phyloP scores from a whole-genome alignment of 2,888 invertebrate species.

The Dryadula phaetusa region DNA sequence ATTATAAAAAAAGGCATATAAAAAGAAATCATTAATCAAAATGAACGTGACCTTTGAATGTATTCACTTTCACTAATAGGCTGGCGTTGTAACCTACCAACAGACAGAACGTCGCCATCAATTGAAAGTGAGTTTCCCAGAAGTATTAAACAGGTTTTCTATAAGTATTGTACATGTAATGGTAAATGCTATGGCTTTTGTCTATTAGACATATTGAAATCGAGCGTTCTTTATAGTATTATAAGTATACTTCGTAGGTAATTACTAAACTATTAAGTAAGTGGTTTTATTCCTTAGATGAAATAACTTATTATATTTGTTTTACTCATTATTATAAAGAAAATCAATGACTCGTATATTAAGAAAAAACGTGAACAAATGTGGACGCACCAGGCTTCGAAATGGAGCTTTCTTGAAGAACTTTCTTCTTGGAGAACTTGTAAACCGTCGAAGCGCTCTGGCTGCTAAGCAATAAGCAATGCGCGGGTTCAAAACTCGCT shows the following conservation, averaged over 20 bases:
- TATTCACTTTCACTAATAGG: slow-evolving; percentile 53
- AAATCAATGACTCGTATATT: slow-evolving; percentile 9
- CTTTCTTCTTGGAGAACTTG: no score
- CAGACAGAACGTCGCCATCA: slow-evolving; percentile 61
- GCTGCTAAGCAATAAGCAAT: no score
- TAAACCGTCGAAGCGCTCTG: no score
- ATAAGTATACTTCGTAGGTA: background rate
- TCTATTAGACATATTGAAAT: background rate
- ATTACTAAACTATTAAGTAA: background rate
- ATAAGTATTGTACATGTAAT: slow-evolving; percentile 4
- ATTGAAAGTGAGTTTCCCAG: slow-evolving; percentile 57
- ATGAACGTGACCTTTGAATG: slow-evolving; percentile 54
- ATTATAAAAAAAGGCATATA: slow-evolving; percentile 18
- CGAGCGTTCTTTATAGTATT: background rate
- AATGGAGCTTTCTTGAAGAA: no score
- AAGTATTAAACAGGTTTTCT: slow-evolving; percentile 42
- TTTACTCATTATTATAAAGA: background rate
- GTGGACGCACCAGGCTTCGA: no score
- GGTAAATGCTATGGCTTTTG: slow-evolving; percentile 2
- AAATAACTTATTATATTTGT: background rate
- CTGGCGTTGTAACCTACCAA: slow-evolving; percentile 30
- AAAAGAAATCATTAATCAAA: slow-evolving; percentile 51
- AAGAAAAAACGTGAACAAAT: no score
- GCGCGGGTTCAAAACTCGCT: no score
- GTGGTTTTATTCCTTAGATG: background rate